Conservation (phyloP, 1,140 invertebrate genomes). For the Diorhabda carinulata region DNA sequence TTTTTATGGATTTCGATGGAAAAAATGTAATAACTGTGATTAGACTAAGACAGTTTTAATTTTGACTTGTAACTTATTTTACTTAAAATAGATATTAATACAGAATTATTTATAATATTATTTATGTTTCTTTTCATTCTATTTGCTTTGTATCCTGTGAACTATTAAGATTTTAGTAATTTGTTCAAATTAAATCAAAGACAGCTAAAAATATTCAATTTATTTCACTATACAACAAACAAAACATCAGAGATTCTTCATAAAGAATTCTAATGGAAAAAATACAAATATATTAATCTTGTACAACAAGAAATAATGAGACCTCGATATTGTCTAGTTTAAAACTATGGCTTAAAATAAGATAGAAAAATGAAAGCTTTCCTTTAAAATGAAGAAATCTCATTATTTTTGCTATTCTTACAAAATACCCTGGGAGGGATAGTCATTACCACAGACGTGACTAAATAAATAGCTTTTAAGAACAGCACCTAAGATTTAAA, state of each 20-base stretch:
- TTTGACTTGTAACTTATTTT: not conserved
- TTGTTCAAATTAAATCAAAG: too few relatives aligned
- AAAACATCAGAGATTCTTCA: slow-evolving; percentile 3
- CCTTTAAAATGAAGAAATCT: not conserved
- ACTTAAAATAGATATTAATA: too few relatives aligned
- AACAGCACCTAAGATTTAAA: too few relatives aligned
- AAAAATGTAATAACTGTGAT: slow-evolving; percentile 10
- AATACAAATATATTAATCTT: slow-evolving; percentile 3
- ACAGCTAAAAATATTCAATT: slow-evolving; percentile 11
- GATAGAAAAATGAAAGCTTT: not conserved
- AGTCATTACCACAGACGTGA: too few relatives aligned
- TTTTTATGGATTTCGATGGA: not conserved
- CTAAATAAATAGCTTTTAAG: too few relatives aligned
- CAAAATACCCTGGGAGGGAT: too few relatives aligned
- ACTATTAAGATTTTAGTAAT: too few relatives aligned
- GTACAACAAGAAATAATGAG: slow-evolving; percentile 14
- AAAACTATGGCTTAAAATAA: not conserved
- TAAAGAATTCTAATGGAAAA: slow-evolving; percentile 8
- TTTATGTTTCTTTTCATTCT: too few relatives aligned
- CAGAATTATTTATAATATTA: too few relatives aligned
- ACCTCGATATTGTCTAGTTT: slow-evolving; percentile 4
- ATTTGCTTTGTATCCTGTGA: too few relatives aligned
- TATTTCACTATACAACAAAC: slow-evolving; percentile 20
- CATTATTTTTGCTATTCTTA: not conserved
- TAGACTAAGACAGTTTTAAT: slow-evolving; percentile 6